Conservation (phyloP, 1,140 invertebrate genomes). For the Lasioglossum albipes region DNA sequence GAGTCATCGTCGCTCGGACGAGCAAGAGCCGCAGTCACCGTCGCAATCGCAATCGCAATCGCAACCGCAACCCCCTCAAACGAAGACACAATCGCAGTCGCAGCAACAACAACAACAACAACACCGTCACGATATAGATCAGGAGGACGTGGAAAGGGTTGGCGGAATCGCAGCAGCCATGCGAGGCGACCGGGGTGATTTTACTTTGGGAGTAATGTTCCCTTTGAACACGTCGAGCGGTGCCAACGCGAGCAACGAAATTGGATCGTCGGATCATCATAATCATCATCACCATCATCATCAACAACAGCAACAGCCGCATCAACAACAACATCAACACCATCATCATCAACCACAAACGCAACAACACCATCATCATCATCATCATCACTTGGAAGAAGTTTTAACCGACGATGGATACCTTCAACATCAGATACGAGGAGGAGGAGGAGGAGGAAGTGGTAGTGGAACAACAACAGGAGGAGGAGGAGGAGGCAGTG, state of each 20-base stretch:
- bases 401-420: slow-evolving; percentile 69
- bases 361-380: slow-evolving; percentile 69
- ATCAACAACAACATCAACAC: slow-evolving; percentile 45
- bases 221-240: slow-evolving; percentile 37
- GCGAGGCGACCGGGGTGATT: slow-evolving; percentile 66
- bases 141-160: slow-evolving; percentile 60
- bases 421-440: slow-evolving; percentile 71
- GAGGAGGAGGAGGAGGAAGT: slow-evolving; percentile 13
- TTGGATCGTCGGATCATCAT: slow-evolving; percentile 62
- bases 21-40: slow-evolving; percentile 31
- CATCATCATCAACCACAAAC: slow-evolving; percentile 65
- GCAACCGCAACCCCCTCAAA: slow-evolving; percentile 57
- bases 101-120: slow-evolving; percentile 53
- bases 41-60: slow-evolving; percentile 12
- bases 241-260: slow-evolving; percentile 9
- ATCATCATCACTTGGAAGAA: slow-evolving; percentile 70
- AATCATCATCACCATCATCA: slow-evolving; percentile 66
- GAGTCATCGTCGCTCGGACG: slow-evolving; percentile 23
- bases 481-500: slow-evolving; percentile 29
- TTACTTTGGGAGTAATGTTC: slow-evolving; percentile 64
- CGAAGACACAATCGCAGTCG: slow-evolving; percentile 34
- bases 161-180: slow-evolving; percentile 69
- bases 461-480: slow-evolving; percentile 30
- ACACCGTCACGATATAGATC: slow-evolving; percentile 48
- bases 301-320: neutral